These are phyloP conservation scores for Heterotis niloticus DNA, from an alignment of 2,113 vertebrate species.

Conservation along the genomic window DNA sequence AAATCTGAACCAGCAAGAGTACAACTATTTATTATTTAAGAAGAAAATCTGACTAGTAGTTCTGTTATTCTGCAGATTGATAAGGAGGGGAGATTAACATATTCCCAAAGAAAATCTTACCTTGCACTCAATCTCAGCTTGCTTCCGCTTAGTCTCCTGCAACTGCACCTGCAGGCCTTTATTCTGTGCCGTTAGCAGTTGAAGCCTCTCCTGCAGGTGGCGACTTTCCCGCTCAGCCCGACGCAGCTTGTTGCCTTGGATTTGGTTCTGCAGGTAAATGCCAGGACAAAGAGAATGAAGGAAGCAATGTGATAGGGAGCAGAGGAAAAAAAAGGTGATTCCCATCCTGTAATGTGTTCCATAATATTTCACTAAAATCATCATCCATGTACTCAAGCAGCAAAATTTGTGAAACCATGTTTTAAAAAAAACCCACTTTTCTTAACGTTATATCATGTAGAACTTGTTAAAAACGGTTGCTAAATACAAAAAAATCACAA, in stretches of 20 bases:
- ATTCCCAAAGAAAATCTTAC: slow-evolving; percentile 54
- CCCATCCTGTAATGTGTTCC: not conserved
- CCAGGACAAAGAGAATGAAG: slow-evolving; percentile 1
- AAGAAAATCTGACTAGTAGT: too few relatives aligned
- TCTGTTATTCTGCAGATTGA: too few relatives aligned
- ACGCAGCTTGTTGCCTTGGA: slow-evolving; percentile 86
- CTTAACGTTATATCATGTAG: not conserved
- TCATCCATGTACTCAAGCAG: not conserved
- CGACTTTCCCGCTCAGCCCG: slow-evolving; percentile 81
- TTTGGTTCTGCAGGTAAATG: slow-evolving; percentile 75
- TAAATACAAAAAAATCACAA: not conserved
- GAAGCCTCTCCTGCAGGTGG: slow-evolving; percentile 72
- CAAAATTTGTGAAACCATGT: too few relatives aligned
- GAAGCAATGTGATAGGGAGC: not conserved
- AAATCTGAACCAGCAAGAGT: too few relatives aligned
- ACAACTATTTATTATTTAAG: too few relatives aligned
- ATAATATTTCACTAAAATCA: not conserved
- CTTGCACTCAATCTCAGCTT: slow-evolving; percentile 95
- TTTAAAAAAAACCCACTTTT: not conserved
- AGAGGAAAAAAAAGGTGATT: not conserved
- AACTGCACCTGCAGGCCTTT: slow-evolving; percentile 79
- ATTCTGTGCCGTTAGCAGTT: slow-evolving; percentile 79
- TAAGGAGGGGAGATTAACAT: too few relatives aligned
- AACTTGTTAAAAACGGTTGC: not conserved
- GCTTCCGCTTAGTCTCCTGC: slow-evolving; percentile 83